Conservation (phyloP, 1,140 invertebrate species). For the Drosophila melanogaster region Release_6_plus_ISO1_MT NT_033777.3:28155501-28156000, state of each 20-base stretch:
- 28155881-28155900: conserved; percentile 33
- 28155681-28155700: no score
- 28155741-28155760: background rate
- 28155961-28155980: background rate
- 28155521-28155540: conserved; percentile 77
- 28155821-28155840: conserved; percentile 44
- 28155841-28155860: conserved; percentile 42
- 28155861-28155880: conserved; percentile 48
- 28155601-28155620: conserved; percentile 2
- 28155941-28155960: conserved; percentile 10
- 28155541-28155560: conserved; percentile 82
- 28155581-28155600: conserved; percentile 8
- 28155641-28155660: no score
- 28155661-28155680: no score
- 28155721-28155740: no score
- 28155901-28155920: conserved; percentile 18
- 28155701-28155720: no score
- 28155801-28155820: conserved; percentile 59
- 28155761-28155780: conserved; percentile 23
- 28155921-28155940: conserved; percentile 12
- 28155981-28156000: conserved; percentile 8
- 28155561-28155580: conserved; percentile 59
- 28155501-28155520: conserved; percentile 63
- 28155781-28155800: conserved; percentile 63
- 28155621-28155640: background rate